Conservation (phyloP, 1,140 invertebrate genomes). For the Archegozetes longisetosus region DNA sequence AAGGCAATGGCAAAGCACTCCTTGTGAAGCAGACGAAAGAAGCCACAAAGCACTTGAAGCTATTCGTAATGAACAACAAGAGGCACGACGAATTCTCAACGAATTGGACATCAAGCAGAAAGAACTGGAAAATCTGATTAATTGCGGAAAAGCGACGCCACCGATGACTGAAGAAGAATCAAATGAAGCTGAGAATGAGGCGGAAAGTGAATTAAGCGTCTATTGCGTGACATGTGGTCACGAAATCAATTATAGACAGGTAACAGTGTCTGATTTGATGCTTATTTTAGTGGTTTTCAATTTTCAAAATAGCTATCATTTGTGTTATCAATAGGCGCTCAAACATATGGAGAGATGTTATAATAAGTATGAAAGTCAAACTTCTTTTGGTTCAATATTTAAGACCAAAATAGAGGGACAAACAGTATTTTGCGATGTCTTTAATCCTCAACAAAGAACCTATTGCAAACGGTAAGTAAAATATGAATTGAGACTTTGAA, state of each 20-base stretch:
- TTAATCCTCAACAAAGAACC: constrained; percentile 68
- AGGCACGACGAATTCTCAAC: constrained; percentile 33
- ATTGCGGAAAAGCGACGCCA: constrained; percentile 5
- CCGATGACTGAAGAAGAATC: constrained; percentile 12
- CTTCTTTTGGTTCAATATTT: constrained; percentile 85
- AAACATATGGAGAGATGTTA: constrained; percentile 59
- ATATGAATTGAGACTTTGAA: too few relatives aligned
- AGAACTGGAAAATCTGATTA: constrained; percentile 40
- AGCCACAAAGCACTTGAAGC: constrained; percentile 65
- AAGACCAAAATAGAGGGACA: constrained; percentile 84
- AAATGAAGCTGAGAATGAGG: constrained; percentile 44
- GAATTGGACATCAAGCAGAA: constrained; percentile 56
- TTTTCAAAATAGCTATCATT: background rate
- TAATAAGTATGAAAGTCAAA: constrained; percentile 78
- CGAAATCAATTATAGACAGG: constrained; percentile 64
- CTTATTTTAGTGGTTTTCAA: background rate
- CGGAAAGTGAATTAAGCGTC: constrained; percentile 54
- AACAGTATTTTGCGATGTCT: constrained; percentile 96
- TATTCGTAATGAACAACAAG: constrained; percentile 52
- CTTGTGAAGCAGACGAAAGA: constrained; percentile 66
- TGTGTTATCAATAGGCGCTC: background rate
- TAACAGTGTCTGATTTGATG: constrained; percentile 57
- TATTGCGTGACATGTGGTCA: constrained; percentile 94
- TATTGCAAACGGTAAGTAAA: constrained; percentile 36
- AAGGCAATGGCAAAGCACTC: constrained; percentile 82